Percentiles rank a stretch among this genome's conserved stretches.
Conservation (phyloP, 2,888 invertebrate species). For the Netelia inedita region DNA sequence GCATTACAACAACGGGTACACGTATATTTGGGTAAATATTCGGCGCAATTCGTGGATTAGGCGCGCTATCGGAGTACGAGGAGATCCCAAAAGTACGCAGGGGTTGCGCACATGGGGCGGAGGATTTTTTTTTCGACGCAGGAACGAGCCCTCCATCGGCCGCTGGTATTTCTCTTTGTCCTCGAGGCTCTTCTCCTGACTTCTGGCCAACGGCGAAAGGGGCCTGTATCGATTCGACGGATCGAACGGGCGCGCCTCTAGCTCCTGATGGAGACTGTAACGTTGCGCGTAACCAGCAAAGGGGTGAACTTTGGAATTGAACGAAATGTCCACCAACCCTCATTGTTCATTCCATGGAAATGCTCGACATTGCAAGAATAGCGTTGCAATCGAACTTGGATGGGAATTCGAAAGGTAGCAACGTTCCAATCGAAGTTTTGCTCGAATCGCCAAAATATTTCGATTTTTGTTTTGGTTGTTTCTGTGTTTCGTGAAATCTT, state of each 20-base stretch:
- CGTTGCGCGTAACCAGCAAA: slow-evolving; percentile 29
- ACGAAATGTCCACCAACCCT: slow-evolving; percentile 12
- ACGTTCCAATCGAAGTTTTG: too few species aligned
- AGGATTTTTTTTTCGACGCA: slow-evolving; percentile 42
- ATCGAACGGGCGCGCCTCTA: slow-evolving; percentile 21
- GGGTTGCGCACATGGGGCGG: slow-evolving; percentile 10
- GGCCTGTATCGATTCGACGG: slow-evolving; percentile 23
- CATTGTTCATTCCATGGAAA: slow-evolving; percentile 31
- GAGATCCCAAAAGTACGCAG: slow-evolving; percentile 6
- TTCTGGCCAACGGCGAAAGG: slow-evolving; percentile 31
- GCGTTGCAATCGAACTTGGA: slow-evolving; percentile 21
- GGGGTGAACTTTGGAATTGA: slow-evolving; percentile 34
- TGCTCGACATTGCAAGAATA: slow-evolving; percentile 36
- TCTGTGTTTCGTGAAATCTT: neutral
- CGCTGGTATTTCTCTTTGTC: slow-evolving; percentile 49
- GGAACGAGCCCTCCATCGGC: slow-evolving; percentile 29
- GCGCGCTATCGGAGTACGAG: slow-evolving; percentile 63
- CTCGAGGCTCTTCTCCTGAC: slow-evolving; percentile 48
- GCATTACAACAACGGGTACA: neutral
- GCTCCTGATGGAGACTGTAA: slow-evolving; percentile 34
- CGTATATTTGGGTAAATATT: slow-evolving; percentile 48
- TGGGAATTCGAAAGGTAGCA: slow-evolving; percentile 25
- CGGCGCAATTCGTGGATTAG: slow-evolving; percentile 65
- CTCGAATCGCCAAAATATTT: too few species aligned
- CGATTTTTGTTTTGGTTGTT: neutral